These are phyloP conservation scores for Operophtera brumata DNA, from an alignment of 2,888 invertebrate species.

Conservation along the genomic window DNA sequence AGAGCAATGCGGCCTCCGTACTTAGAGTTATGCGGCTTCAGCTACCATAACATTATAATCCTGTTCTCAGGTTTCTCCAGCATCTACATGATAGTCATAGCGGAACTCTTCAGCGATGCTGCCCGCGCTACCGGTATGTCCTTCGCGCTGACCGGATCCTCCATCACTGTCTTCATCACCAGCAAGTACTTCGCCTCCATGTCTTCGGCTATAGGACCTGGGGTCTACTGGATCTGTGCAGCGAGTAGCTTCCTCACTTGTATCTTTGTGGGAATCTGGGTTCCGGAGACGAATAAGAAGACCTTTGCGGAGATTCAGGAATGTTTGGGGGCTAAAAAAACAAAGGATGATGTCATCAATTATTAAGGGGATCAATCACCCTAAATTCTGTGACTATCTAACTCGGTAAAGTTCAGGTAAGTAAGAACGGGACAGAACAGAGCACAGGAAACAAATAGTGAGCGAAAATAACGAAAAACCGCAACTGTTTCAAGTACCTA, in stretches of 20 bases:
- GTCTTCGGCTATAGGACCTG: constrained; percentile 44
- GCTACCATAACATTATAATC: no score
- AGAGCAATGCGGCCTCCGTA: no score
- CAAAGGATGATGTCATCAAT: no score
- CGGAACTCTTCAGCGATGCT: constrained; percentile 58
- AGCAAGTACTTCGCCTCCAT: constrained; percentile 49
- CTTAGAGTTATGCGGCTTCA: no score
- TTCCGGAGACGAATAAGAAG: constrained; percentile 65
- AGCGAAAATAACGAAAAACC: no score
- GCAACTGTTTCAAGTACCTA: no score
- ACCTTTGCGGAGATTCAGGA: constrained; percentile 57
- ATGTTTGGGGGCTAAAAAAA: constrained; percentile 32
- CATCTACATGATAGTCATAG: constrained; percentile 48
- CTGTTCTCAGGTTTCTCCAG: constrained; percentile 59
- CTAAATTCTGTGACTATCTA: no score
- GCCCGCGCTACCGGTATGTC: constrained; percentile 48
- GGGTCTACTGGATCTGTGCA: constrained; percentile 22
- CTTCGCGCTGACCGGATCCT: constrained; percentile 16
- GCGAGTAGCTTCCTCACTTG: constrained; percentile 42
- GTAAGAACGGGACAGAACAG: no score
- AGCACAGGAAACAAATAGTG: no score
- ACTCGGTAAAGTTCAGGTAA: no score
- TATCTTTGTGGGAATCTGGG: constrained; percentile 44
- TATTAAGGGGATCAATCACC: no score
- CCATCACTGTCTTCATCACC: constrained; percentile 23